A percentile compares a stretch with the other conserved stretches of the same genome.
These are phyloP conservation scores for Premnoplex brunnescens DNA, from an alignment of 2,797 vertebrate species.

Conservation along the genomic window DNA sequence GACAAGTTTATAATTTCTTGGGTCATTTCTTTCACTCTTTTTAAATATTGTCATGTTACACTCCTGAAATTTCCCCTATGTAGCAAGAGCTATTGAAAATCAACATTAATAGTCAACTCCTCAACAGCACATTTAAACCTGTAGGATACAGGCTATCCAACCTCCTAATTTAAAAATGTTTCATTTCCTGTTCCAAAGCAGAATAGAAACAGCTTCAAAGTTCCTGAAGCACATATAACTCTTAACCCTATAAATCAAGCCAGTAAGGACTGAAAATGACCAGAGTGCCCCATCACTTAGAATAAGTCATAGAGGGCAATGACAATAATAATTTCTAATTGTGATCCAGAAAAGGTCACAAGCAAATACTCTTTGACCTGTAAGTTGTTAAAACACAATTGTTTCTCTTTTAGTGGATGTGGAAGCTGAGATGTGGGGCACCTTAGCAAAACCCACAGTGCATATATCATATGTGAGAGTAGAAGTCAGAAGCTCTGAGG, in stretches of 20 bases:
- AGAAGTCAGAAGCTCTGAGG: not conserved
- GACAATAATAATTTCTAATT: not conserved
- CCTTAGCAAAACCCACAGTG: not conserved
- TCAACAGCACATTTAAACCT: not conserved
- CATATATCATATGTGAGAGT: not conserved
- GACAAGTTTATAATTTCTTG: not conserved
- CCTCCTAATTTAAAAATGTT: not conserved
- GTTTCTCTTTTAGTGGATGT: not conserved
- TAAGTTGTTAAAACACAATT: not conserved
- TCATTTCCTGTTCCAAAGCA: not conserved
- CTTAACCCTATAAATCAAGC: not conserved
- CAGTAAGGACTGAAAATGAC: not conserved
- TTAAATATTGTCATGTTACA: not conserved
- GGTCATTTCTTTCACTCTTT: not conserved
- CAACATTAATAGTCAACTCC: not conserved
- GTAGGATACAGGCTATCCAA: not conserved
- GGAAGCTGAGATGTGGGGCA: not conserved
- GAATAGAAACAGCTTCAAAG: not conserved
- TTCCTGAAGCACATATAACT: not conserved
- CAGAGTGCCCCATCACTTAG: not conserved
- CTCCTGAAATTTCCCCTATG: not conserved
- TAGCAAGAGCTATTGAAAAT: not conserved
- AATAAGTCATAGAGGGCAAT: not conserved
- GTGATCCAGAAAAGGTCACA: not conserved
- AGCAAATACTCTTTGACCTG: not conserved